phyloP scores from a whole-genome alignment of 2,888 invertebrate genomes.

The Tortricodes alternella region DNA sequence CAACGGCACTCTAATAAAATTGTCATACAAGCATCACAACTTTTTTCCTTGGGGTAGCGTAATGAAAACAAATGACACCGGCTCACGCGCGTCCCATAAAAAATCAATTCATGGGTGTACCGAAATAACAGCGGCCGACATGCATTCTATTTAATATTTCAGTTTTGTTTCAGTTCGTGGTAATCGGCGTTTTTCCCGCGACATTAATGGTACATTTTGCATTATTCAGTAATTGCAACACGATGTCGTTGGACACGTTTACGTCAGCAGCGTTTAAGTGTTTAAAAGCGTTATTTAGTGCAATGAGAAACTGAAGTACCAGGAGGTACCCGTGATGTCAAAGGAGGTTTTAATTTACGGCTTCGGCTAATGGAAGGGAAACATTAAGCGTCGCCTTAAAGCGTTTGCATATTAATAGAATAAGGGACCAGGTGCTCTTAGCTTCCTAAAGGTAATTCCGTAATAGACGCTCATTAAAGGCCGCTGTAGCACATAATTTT shows the following conservation, averaged over 20 bases:
- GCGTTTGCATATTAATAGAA: constrained; percentile 78
- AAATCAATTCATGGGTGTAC: constrained; percentile 70
- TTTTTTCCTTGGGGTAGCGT: constrained; percentile 53
- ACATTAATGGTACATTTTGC: constrained; percentile 3
- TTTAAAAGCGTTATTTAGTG: constrained; percentile 37
- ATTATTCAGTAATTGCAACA: constrained; percentile 6
- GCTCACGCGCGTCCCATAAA: constrained; percentile 70
- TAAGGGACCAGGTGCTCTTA: constrained; percentile 66
- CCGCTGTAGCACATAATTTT: constrained; percentile 39
- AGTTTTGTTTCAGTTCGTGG: constrained; percentile 25
- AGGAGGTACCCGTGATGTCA: constrained; percentile 57
- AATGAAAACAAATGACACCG: constrained; percentile 79
- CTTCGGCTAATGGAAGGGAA: constrained; percentile 74
- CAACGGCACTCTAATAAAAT: constrained; percentile 21
- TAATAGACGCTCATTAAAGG: constrained; percentile 66
- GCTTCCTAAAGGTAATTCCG: constrained; percentile 58
- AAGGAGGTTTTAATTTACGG: constrained; percentile 76
- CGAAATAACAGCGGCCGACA: constrained; percentile 59
- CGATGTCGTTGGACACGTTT: constrained; percentile 8
- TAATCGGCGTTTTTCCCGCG: constrained; percentile 8
- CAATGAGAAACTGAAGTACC: constrained; percentile 51
- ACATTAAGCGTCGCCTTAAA: constrained; percentile 72
- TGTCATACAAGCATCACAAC: constrained; percentile 25
- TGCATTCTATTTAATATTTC: constrained; percentile 60
- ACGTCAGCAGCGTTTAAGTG: neutral